A percentile compares a stretch with the other conserved stretches of the same genome.
phyloP scores from a whole-genome alignment of 2,888 invertebrate species.

The Lochmaea capreae region DNA sequence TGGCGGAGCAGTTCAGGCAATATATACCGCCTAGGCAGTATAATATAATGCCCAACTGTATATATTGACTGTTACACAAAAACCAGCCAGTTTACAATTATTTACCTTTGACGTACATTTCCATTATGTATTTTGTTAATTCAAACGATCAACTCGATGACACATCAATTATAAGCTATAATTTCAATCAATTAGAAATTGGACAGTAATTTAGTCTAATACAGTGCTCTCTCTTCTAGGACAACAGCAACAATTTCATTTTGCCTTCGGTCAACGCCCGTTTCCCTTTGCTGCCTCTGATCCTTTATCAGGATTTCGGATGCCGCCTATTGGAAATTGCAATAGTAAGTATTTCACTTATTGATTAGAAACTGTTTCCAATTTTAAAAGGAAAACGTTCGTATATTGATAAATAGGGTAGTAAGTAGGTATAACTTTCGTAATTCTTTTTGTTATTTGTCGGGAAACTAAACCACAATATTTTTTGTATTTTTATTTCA shows the following conservation, averaged over 20 bases:
- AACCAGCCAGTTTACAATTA: too few species aligned
- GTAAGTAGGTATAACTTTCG: too few species aligned
- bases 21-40: too few species aligned
- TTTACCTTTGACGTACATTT: too few species aligned
- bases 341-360: slow-evolving; percentile 79
- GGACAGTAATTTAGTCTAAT: slow-evolving; percentile 62
- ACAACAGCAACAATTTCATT: slow-evolving; percentile 95
- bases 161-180: neutral
- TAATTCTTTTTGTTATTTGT: too few species aligned
- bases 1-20: too few species aligned
- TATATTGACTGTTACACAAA: too few species aligned
- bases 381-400: neutral
- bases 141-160: neutral
- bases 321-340: slow-evolving; percentile 91
- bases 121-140: too few species aligned
- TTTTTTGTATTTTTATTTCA: too few species aligned
- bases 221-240: slow-evolving; percentile 92
- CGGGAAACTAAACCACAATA: too few species aligned
- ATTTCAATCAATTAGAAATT: slow-evolving; percentile 43
- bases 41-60: too few species aligned
- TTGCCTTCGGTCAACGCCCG: slow-evolving; percentile 89
- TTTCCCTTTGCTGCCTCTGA: slow-evolving; percentile 88
- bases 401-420: too few species aligned
- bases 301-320: slow-evolving; percentile 86
- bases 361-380: neutral